These are phyloP conservation scores for Agrochola circellaris DNA, from an alignment of 2,888 invertebrate genomes.

Conservation along the genomic window DNA sequence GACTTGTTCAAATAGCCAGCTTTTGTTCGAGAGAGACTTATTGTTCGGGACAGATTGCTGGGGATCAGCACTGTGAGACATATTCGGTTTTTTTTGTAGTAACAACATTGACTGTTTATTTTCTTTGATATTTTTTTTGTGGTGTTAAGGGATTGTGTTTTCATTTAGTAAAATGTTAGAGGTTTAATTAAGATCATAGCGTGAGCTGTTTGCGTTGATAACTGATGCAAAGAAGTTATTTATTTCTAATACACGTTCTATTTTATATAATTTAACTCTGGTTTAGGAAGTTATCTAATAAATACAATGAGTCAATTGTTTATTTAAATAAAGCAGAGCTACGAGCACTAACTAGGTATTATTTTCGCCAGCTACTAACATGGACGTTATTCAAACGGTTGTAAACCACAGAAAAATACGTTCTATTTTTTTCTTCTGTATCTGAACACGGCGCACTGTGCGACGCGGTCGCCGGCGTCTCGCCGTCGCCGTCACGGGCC, in stretches of 20 bases:
- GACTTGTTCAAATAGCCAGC: slow-evolving; percentile 90
- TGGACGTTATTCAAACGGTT: slow-evolving; percentile 10
- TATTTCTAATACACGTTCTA: neutral
- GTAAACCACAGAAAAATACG: slow-evolving; percentile 18
- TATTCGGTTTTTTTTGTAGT: slow-evolving; percentile 74
- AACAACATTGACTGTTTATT: slow-evolving; percentile 60
- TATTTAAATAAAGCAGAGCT: neutral
- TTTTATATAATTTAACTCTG: too few species aligned
- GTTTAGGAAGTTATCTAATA: neutral
- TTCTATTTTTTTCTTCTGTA: slow-evolving; percentile 38
- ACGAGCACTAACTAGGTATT: neutral
- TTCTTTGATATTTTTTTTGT: slow-evolving; percentile 4
- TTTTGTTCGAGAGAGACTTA: slow-evolving; percentile 90
- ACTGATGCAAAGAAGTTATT: neutral
- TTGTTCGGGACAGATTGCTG: slow-evolving; percentile 90
- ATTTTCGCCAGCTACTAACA: neutral
- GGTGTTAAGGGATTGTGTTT: neutral
- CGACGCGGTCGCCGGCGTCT: slow-evolving; percentile 69
- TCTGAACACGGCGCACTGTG: slow-evolving; percentile 49
- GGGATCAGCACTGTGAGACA: slow-evolving; percentile 84
- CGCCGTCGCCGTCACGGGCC: slow-evolving; percentile 83
- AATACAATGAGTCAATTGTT: neutral
- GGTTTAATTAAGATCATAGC: neutral
- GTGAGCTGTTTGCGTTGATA: neutral
- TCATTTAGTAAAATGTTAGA: neutral